A percentile compares a stretch with the other conserved stretches of the same genome.
phyloP scores from a whole-genome alignment of 1,140 invertebrate species.

The Palaemon carinicauda region DNA sequence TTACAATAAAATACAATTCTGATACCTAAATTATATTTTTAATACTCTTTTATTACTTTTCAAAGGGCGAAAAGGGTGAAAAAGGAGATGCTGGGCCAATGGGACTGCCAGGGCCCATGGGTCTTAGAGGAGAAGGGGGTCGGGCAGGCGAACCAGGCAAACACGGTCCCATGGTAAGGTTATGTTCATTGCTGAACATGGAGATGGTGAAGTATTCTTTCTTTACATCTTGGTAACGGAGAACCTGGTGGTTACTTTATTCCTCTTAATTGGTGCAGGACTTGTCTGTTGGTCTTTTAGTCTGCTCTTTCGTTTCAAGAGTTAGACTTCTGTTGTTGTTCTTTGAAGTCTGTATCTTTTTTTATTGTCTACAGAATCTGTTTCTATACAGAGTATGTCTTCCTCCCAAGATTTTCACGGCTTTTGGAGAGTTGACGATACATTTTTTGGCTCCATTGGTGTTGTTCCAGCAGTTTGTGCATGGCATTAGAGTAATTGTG shows the following conservation, averaged over 20 bases:
- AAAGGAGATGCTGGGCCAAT: slow-evolving; percentile 93
- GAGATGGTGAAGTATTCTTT: neutral
- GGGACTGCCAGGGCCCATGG: slow-evolving; percentile 93
- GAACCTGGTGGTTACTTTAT: too few species aligned
- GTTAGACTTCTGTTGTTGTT: too few species aligned
- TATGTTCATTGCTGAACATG: neutral
- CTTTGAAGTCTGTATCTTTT: too few species aligned
- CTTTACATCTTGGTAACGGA: neutral
- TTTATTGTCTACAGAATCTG: too few species aligned
- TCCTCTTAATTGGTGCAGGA: too few species aligned
- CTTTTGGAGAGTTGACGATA: too few species aligned
- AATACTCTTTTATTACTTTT: neutral
- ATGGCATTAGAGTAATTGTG: neutral
- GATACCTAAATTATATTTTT: neutral
- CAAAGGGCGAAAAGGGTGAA: slow-evolving; percentile 85
- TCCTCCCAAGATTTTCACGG: too few species aligned
- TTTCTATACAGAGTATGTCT: too few species aligned
- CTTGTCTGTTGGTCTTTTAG: too few species aligned
- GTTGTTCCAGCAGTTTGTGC: neutral
- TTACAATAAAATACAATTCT: neutral
- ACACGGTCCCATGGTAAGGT: slow-evolving; percentile 79
- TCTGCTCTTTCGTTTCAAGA: too few species aligned
- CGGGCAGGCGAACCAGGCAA: slow-evolving; percentile 79
- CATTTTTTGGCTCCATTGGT: too few species aligned
- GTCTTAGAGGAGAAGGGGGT: slow-evolving; percentile 82